Evolutionary conservation across 1,140 invertebrate genomes (phyloP).

Genomic region (Caerostris darwini): DNA sequence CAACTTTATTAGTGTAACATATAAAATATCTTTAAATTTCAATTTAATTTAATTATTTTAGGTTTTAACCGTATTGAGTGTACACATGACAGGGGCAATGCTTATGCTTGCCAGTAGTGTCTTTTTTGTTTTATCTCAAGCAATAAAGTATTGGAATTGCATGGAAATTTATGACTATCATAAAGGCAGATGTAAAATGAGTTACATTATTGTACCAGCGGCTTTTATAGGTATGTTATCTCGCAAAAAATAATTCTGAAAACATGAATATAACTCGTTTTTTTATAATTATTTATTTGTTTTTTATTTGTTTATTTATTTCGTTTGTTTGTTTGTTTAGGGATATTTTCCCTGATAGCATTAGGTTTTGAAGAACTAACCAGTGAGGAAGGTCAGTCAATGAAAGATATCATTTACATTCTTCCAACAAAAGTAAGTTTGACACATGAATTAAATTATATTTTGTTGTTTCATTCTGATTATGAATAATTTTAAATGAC

Average conservation of each 20-base stretch:
- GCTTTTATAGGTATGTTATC: conserved; percentile 28
- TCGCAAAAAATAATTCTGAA: too few relatives aligned
- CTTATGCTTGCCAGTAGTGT: conserved; percentile 34
- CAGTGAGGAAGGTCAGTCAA: neutral
- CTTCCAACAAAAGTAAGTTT: conserved; percentile 58
- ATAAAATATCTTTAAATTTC: neutral
- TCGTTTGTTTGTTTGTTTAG: neutral
- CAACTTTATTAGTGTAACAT: neutral
- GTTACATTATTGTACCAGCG: neutral
- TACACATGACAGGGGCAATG: conserved; percentile 54
- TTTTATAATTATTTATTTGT: neutral
- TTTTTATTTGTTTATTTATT: neutral
- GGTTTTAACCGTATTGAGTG: conserved; percentile 32
- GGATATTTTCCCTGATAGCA: conserved; percentile 13
- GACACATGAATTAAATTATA: too few relatives aligned
- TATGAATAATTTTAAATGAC: too few relatives aligned
- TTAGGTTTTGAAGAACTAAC: conserved; percentile 64
- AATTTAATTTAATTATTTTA: neutral
- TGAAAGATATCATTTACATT: conserved; percentile 16
- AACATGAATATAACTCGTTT: neutral
- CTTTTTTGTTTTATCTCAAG: conserved; percentile 40
- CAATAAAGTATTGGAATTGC: conserved; percentile 12
- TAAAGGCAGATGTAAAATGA: neutral
- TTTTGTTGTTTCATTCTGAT: too few relatives aligned
- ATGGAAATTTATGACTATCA: neutral